Evolutionary conservation across 2,797 vertebrate genomes (phyloP).

Genomic region (Gadopsis marmoratus): DNA sequence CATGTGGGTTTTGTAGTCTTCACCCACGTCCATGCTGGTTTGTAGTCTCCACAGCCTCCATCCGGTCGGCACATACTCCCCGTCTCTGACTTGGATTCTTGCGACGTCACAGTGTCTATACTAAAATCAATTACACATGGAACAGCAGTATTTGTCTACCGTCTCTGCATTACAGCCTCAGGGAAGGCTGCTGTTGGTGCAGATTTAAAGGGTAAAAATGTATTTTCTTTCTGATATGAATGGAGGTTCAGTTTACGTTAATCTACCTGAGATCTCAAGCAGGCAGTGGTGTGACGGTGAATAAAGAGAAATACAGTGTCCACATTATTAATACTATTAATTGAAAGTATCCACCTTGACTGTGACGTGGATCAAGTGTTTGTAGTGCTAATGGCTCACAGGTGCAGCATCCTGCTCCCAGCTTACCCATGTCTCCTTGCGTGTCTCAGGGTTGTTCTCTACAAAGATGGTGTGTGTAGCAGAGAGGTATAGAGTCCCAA

Average conservation of each 20-base stretch:
- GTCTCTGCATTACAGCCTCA: neutral
- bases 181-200: neutral
- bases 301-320: neutral
- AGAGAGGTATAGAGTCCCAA: conserved; percentile 94
- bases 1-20: too few relatives aligned
- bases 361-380: neutral
- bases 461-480: conserved; percentile 97
- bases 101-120: too few relatives aligned
- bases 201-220: neutral
- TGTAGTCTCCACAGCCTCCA: too few relatives aligned
- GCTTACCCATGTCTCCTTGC: conserved; percentile 96
- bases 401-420: neutral
- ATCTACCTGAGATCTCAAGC: neutral
- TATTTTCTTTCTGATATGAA: too few relatives aligned
- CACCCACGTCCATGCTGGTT: too few relatives aligned
- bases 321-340: neutral
- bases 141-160: neutral
- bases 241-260: neutral
- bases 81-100: too few relatives aligned
- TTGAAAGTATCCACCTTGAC: neutral
- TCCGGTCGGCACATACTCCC: too few relatives aligned
- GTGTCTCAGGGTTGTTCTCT: conserved; percentile 90
- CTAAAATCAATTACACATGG: too few relatives aligned
- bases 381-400: too few relatives aligned
- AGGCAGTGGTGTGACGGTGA: neutral